Evolutionary conservation across 1,140 invertebrate genomes (phyloP).

Genomic region (Ephestia elutella): DNA sequence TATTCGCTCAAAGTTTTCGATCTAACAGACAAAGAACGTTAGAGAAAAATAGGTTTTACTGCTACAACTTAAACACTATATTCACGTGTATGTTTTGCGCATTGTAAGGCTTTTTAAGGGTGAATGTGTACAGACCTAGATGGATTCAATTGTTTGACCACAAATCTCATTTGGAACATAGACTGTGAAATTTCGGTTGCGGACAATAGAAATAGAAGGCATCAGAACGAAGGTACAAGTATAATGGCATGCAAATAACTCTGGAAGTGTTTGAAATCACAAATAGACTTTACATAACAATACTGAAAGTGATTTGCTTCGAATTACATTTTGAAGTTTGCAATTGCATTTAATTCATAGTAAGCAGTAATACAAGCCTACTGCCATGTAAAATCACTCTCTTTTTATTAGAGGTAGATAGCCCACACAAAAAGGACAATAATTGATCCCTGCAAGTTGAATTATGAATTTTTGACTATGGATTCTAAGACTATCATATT

Average conservation of each 20-base stretch:
- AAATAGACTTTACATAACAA: background rate
- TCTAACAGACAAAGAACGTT: background rate
- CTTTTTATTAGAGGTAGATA: too few relatives aligned
- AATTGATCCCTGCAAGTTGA: too few relatives aligned
- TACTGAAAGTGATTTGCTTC: background rate
- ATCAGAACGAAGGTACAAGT: background rate
- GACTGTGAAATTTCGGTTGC: slow-evolving; percentile 49
- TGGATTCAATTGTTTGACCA: slow-evolving; percentile 60
- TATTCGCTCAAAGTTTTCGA: slow-evolving; percentile 16
- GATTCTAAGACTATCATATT: too few relatives aligned
- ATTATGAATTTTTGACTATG: too few relatives aligned
- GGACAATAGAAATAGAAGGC: slow-evolving; percentile 14
- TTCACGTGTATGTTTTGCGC: background rate
- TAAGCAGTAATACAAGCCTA: too few relatives aligned
- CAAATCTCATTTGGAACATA: slow-evolving; percentile 61
- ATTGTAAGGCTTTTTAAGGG: background rate
- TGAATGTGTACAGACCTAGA: slow-evolving; percentile 24
- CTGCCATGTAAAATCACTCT: too few relatives aligned
- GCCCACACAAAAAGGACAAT: too few relatives aligned
- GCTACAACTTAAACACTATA: background rate
- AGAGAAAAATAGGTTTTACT: background rate
- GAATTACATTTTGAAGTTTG: background rate
- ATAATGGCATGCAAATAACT: background rate
- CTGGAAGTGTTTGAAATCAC: background rate
- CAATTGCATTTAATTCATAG: background rate